These are phyloP conservation scores for Scaptomyza pallida DNA, from an alignment of 1,140 invertebrate genomes.

Conservation along the genomic window DNA sequence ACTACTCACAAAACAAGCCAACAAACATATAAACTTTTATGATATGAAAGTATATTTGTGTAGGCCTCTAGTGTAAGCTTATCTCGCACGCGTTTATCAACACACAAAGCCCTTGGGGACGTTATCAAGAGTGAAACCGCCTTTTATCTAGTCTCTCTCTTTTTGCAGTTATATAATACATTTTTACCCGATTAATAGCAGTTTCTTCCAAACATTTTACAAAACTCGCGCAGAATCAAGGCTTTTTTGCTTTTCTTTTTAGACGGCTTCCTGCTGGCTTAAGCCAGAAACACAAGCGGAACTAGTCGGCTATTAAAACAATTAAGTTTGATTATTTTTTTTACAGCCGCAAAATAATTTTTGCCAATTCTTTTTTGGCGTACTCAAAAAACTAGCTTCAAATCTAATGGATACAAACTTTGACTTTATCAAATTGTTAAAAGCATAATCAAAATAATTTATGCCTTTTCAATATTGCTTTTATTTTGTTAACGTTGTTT, in stretches of 20 bases:
- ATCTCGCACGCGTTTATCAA: conserved; percentile 19
- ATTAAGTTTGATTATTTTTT: conserved; percentile 32
- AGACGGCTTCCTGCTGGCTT: conserved; percentile 20
- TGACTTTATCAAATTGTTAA: conserved; percentile 2
- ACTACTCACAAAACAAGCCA: too few species aligned
- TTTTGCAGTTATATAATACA: not conserved
- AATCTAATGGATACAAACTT: conserved; percentile 16
- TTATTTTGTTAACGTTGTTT: conserved; percentile 23
- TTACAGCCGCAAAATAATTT: conserved; percentile 21
- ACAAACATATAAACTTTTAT: too few species aligned
- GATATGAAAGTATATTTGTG: too few species aligned
- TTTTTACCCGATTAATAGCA: too few species aligned
- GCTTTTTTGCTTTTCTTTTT: conserved; percentile 2
- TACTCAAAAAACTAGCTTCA: conserved; percentile 32
- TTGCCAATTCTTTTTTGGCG: conserved; percentile 21
- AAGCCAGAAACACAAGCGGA: conserved; percentile 29
- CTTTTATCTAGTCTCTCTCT: too few species aligned
- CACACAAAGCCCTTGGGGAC: conserved; percentile 12
- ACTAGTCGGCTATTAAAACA: conserved; percentile 17
- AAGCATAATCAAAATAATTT: conserved; percentile 23
- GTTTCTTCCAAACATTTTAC: too few species aligned
- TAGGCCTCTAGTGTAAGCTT: not conserved
- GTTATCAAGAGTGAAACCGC: not conserved
- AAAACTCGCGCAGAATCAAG: conserved; percentile 3
- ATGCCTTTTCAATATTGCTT: conserved; percentile 22